These are phyloP conservation scores for Amia ocellicauda DNA, from an alignment of 2,113 vertebrate genomes.

Conservation along the genomic window DNA sequence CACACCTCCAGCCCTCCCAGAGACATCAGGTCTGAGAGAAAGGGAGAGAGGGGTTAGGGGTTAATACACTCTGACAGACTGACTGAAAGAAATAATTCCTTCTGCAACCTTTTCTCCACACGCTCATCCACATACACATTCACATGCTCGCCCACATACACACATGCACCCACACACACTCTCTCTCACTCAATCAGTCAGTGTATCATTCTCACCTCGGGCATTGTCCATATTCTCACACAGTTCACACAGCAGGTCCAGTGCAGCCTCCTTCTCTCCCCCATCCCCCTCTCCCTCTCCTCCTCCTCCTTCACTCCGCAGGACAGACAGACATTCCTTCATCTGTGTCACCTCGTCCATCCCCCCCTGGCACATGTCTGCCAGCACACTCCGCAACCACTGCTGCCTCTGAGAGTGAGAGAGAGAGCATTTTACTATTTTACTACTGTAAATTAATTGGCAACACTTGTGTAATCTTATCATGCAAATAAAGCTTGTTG, in stretches of 20 bases:
- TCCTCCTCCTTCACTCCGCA: constrained; percentile 41
- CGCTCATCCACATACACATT: background rate
- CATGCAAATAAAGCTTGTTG: too few species aligned
- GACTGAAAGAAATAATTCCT: background rate
- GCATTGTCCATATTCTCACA: constrained; percentile 90
- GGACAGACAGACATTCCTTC: constrained; percentile 70
- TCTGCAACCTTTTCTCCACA: background rate
- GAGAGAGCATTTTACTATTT: background rate
- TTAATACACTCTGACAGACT: too few species aligned
- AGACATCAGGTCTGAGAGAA: constrained; percentile 77
- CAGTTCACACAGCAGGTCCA: constrained; percentile 78
- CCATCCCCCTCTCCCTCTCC: constrained; percentile 44
- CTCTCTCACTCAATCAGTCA: too few species aligned
- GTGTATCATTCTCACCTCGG: constrained; percentile 61
- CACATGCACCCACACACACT: too few species aligned
- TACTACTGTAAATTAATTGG: too few species aligned
- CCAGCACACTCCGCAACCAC: constrained; percentile 77
- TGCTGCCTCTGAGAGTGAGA: constrained; percentile 60
- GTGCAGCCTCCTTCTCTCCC: constrained; percentile 64
- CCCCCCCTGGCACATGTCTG: constrained; percentile 71
- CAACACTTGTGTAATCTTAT: too few species aligned
- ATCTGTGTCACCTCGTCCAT: constrained; percentile 82
- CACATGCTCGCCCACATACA: background rate
- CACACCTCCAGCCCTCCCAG: constrained; percentile 80
- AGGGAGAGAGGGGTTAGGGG: background rate